Conservation (phyloP, 2,797 vertebrate genomes). For the Hybognathus amarus region DNA sequence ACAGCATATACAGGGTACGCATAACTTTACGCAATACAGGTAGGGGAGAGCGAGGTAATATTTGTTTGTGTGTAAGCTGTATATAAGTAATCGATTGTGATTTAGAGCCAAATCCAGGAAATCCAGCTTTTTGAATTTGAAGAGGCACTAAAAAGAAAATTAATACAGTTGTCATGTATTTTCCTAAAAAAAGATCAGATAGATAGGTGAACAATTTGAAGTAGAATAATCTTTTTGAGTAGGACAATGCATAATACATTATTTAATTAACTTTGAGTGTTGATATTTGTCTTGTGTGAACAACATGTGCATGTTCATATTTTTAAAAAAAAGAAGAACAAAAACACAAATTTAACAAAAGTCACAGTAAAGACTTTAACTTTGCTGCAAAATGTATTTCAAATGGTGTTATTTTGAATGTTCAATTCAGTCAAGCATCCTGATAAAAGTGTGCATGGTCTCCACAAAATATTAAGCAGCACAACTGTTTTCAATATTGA, state of each 20-base stretch:
- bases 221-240: not conserved
- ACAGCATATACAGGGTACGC: conserved; percentile 18
- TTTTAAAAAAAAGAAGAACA: too few species aligned
- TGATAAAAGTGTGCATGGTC: not conserved
- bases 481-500: not conserved
- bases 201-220: not conserved
- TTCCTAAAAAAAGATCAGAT: not conserved
- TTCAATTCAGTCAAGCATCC: not conserved
- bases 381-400: not conserved
- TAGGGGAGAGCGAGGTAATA: not conserved
- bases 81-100: not conserved
- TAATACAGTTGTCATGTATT: not conserved
- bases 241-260: not conserved
- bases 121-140: not conserved
- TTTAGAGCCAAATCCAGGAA: not conserved
- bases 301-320: not conserved
- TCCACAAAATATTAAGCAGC: not conserved
- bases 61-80: not conserved
- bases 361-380: not conserved
- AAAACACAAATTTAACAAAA: not conserved
- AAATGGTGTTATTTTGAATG: not conserved
- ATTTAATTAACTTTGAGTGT: not conserved
- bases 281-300: not conserved
- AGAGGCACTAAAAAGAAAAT: not conserved
- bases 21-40: conserved; percentile 19